These are phyloP conservation scores for Pantherophis vulpinus DNA, from an alignment of 2,797 vertebrate species.

Conservation along the genomic window DNA sequence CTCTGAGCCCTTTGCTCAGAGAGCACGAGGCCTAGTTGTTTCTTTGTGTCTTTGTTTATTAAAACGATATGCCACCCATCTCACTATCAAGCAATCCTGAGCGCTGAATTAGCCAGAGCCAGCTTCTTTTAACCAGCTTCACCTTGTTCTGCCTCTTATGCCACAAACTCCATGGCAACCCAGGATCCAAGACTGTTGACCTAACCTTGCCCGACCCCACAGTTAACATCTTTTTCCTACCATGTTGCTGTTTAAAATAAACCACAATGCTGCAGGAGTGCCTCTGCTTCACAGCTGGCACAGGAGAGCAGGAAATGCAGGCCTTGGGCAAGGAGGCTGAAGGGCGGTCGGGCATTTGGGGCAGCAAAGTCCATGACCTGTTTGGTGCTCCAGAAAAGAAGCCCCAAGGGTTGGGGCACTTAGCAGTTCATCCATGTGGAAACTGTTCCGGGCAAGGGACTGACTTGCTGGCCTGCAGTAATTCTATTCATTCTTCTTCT, in stretches of 20 bases:
- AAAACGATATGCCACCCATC: not conserved
- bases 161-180: constrained; percentile 62
- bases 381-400: not conserved
- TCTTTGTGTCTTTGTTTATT: not conserved
- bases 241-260: constrained; percentile 15
- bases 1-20: not conserved
- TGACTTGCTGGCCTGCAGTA: not conserved
- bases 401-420: too few species aligned
- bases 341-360: not conserved
- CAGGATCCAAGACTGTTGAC: constrained; percentile 22
- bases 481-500: not conserved
- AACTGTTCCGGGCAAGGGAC: not conserved
- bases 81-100: not conserved
- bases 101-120: constrained; percentile 19
- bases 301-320: not conserved
- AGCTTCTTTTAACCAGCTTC: constrained; percentile 35
- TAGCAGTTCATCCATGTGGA: not conserved
- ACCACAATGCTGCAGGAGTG: not conserved
- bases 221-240: constrained; percentile 45
- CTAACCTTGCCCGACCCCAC: constrained; percentile 36
- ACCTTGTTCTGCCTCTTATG: constrained; percentile 55
- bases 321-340: not conserved
- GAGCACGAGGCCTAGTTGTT: not conserved
- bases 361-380: not conserved
- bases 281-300: not conserved